Percentiles rank a stretch among this genome's conserved stretches.
Evolutionary conservation across 92 coral and sea anemone genomes (phyloP).

Genomic region (Palythoa grandiflora): DNA sequence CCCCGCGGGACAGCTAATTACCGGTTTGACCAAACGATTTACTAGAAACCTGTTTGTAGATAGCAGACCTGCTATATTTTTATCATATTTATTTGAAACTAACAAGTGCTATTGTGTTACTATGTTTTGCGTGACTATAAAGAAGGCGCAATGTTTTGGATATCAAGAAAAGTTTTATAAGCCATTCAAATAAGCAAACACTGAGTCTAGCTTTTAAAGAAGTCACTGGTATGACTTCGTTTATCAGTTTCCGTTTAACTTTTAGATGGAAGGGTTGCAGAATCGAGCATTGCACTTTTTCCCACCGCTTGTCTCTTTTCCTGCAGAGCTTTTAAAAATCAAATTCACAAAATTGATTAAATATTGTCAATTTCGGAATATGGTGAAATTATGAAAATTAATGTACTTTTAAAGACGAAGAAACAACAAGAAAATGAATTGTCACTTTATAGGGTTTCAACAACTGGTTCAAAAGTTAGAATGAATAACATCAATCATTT

Average conservation of each 20-base stretch:
- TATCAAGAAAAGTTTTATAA: background rate
- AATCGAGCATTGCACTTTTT: background rate
- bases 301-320: background rate
- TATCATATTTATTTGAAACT: background rate
- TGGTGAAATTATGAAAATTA: too few relatives aligned
- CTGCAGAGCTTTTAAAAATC: background rate
- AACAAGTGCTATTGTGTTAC: slow-evolving; percentile 31
- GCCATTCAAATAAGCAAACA: background rate
- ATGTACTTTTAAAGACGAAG: too few relatives aligned
- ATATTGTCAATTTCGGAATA: background rate
- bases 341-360: background rate
- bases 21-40: background rate
- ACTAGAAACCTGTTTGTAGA: background rate
- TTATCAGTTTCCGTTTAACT: background rate
- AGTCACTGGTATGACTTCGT: background rate
- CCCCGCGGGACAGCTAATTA: too few relatives aligned
- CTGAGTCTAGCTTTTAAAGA: background rate
- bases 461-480: too few relatives aligned
- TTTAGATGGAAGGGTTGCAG: background rate
- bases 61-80: slow-evolving; percentile 3
- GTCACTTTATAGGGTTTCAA: too few relatives aligned
- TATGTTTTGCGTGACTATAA: slow-evolving; percentile 3
- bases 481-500: too few relatives aligned
- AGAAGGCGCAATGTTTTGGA: background rate
- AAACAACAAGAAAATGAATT: too few relatives aligned